These are phyloP conservation scores for Megaleporinus macrocephalus DNA, from an alignment of 2,113 vertebrate genomes.

Conservation along the genomic window DNA sequence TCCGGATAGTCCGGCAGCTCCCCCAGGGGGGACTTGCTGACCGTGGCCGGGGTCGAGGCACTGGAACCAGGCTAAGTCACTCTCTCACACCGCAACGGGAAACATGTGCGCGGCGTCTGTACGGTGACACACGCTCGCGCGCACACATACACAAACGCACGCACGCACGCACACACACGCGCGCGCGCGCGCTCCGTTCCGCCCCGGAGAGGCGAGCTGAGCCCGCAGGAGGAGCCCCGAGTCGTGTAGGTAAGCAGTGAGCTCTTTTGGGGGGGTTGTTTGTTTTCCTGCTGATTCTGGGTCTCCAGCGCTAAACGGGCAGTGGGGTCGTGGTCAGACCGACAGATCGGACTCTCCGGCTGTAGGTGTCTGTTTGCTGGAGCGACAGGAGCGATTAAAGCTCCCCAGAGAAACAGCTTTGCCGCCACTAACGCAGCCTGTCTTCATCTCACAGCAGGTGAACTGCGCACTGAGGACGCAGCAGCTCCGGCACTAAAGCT, in stretches of 20 bases:
- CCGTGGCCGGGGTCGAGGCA: slow-evolving; percentile 32
- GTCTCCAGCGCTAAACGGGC: background rate
- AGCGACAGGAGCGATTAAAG: background rate
- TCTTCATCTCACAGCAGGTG: background rate
- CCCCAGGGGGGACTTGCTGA: slow-evolving; percentile 18
- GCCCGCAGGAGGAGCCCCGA: slow-evolving; percentile 70
- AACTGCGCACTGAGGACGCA: background rate
- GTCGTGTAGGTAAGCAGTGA: slow-evolving; percentile 67
- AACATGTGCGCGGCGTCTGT: slow-evolving; percentile 70
- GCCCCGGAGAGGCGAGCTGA: slow-evolving; percentile 65
- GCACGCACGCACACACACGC: background rate
- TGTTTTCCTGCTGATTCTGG: background rate
- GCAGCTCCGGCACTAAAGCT: background rate
- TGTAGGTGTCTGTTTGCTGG: background rate
- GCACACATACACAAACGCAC: background rate
- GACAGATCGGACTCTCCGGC: no score
- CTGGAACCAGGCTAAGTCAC: slow-evolving; percentile 58
- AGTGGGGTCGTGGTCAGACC: no score
- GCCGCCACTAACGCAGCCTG: background rate
- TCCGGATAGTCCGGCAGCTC: slow-evolving; percentile 4
- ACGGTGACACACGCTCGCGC: slow-evolving; percentile 7
- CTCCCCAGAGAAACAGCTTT: background rate
- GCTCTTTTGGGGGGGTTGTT: background rate
- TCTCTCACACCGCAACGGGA: slow-evolving; percentile 53
- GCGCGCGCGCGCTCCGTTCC: slow-evolving; percentile 32